Evolutionary conservation across 2,113 vertebrate genomes (phyloP).

Genomic region (Grallaria varia): DNA sequence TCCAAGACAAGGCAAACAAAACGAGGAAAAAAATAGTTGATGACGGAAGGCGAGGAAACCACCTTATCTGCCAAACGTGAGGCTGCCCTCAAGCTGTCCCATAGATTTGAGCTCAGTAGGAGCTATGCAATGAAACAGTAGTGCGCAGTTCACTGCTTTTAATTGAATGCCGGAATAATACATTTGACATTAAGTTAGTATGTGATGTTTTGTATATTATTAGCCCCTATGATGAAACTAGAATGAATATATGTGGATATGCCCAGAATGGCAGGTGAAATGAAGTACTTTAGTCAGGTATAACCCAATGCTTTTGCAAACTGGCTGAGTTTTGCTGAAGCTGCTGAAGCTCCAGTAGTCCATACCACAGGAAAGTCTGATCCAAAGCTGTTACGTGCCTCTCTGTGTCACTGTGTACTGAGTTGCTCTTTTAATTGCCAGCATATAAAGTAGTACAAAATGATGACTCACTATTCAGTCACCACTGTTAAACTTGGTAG

Average conservation of each 20-base stretch:
- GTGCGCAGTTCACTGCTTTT: not conserved
- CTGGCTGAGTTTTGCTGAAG: not conserved
- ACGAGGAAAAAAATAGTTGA: not conserved
- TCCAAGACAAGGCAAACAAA: not conserved
- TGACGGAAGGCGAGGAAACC: not conserved
- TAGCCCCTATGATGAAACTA: not conserved
- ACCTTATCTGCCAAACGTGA: not conserved
- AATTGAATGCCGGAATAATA: not conserved
- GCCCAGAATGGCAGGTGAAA: not conserved
- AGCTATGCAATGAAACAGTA: not conserved
- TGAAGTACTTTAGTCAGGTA: not conserved
- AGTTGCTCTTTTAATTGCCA: not conserved
- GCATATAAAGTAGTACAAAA: not conserved
- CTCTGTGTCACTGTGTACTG: not conserved
- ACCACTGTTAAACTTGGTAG: not conserved
- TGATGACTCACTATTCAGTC: not conserved
- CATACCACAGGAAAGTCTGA: not conserved
- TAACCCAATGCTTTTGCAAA: not conserved
- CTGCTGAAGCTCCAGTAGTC: not conserved
- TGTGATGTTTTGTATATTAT: not conserved
- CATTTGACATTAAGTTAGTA: not conserved
- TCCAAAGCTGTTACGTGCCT: not conserved
- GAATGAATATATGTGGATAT: not conserved
- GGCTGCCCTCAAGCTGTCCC: not conserved
- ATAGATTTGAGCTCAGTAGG: not conserved